These are phyloP conservation scores for Drosophila melanosoma DNA, from an alignment of 2,888 invertebrate species.

Conservation along the genomic window DNA sequence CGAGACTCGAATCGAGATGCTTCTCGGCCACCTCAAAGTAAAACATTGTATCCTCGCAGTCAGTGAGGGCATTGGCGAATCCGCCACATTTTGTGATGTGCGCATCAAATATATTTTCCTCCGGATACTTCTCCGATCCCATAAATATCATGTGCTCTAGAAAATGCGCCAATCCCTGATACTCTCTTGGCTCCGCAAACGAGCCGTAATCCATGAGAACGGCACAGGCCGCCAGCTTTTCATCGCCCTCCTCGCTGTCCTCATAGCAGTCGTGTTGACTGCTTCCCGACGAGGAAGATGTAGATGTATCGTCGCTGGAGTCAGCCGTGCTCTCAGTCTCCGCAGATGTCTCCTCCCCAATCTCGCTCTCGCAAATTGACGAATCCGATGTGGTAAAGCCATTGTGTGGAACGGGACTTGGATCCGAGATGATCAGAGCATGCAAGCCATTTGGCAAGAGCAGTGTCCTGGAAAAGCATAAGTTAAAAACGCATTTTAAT, in stretches of 20 bases:
- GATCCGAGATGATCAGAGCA: constrained; percentile 90
- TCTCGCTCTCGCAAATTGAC: constrained; percentile 66
- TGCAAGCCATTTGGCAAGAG: constrained; percentile 89
- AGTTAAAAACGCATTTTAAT: not conserved
- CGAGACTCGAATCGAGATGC: constrained; percentile 90
- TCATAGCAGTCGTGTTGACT: constrained; percentile 29
- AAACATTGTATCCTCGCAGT: constrained; percentile 94
- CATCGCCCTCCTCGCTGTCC: constrained; percentile 73
- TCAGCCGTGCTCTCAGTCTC: constrained; percentile 67
- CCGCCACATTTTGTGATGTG: constrained; percentile 94
- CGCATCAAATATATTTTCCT: constrained; percentile 93
- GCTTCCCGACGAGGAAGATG: constrained; percentile 56
- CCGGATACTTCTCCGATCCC: constrained; percentile 96
- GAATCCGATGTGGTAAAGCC: constrained; percentile 78
- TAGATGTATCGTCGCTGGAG: constrained; percentile 22
- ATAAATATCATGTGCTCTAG: constrained; percentile 97
- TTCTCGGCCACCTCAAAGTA: constrained; percentile 95
- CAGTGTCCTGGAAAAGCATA: constrained; percentile 86
- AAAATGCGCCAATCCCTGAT: constrained; percentile 94
- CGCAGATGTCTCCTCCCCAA: constrained; percentile 65
- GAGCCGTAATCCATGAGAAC: constrained; percentile 91
- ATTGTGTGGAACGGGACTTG: constrained; percentile 83
- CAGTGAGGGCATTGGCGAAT: constrained; percentile 94
- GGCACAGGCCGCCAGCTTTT: constrained; percentile 89
- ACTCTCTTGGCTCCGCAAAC: constrained; percentile 92